Conservation (phyloP, 2,888 invertebrate species). For the Tiphia femorata region DNA sequence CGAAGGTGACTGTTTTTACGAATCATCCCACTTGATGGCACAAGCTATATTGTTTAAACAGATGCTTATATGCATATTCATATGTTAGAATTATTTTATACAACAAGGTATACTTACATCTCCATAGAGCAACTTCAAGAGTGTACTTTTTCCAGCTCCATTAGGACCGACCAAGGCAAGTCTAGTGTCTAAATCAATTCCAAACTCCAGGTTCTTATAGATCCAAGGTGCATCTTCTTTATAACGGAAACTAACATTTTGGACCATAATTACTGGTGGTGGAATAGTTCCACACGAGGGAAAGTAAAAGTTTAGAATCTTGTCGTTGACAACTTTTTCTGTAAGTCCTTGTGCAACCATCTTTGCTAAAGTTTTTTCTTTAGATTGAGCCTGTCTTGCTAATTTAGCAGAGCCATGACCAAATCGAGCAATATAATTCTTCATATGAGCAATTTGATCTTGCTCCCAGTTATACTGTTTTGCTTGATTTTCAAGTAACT, state of each 20-base stretch:
- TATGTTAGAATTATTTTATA: no score
- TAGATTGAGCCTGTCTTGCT: slow-evolving; percentile 98
- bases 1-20: slow-evolving; percentile 97
- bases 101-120: slow-evolving; percentile 76
- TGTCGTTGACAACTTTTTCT: slow-evolving; percentile 93
- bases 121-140: slow-evolving; percentile 94
- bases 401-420: slow-evolving; percentile 99
- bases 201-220: slow-evolving; percentile 98
- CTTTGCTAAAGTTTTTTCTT: slow-evolving; percentile 98
- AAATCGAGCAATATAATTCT: slow-evolving; percentile 99
- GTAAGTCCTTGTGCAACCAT: slow-evolving; percentile 99
- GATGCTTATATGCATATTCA: no score
- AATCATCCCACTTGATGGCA: slow-evolving; percentile 96
- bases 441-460: slow-evolving; percentile 99
- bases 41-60: no score
- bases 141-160: slow-evolving; percentile 98
- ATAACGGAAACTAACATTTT: slow-evolving; percentile 97
- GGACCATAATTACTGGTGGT: slow-evolving; percentile 99
- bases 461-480: slow-evolving; percentile 99
- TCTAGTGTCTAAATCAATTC: slow-evolving; percentile 96
- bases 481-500: slow-evolving; percentile 97
- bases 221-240: slow-evolving; percentile 89
- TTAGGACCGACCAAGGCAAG: slow-evolving; percentile 97
- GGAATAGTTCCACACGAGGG: slow-evolving; percentile 94
- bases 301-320: slow-evolving; percentile 94